Percentiles rank a stretch among this genome's conserved stretches.
These are phyloP conservation scores for Prionace glauca DNA, from an alignment of 2,797 vertebrate species.

Conservation along the genomic window DNA sequence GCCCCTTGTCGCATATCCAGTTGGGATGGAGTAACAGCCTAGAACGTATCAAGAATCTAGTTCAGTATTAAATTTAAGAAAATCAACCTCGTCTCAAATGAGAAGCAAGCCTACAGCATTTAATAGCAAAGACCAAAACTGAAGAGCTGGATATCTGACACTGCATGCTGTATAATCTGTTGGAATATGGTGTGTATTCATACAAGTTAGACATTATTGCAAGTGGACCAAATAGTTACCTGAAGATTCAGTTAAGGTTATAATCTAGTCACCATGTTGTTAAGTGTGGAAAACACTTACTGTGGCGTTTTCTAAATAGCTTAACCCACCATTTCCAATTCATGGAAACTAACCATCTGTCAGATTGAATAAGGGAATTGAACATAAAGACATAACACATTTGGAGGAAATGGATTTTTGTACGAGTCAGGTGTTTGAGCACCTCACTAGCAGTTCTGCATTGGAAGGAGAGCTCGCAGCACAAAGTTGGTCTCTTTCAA, in stretches of 20 bases:
- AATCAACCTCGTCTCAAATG: not conserved
- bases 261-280: not conserved
- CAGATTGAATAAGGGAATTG: not conserved
- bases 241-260: not conserved
- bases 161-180: not conserved
- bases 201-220: not conserved
- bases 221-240: not conserved
- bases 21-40: constrained; percentile 23
- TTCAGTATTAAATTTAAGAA: not conserved
- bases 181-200: not conserved
- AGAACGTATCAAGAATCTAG: not conserved
- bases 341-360: not conserved
- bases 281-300: not conserved
- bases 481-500: not conserved
- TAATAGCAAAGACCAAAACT: not conserved
- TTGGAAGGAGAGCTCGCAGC: not conserved
- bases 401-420: not conserved
- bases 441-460: not conserved
- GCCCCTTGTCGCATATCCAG: constrained; percentile 76
- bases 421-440: too few relatives aligned
- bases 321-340: not conserved
- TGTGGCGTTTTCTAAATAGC: not conserved
- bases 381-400: not conserved
- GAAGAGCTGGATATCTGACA: not conserved
- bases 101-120: not conserved